Percentiles rank a stretch among this genome's conserved stretches.
phyloP scores from a whole-genome alignment of 2,113 vertebrate genomes.

The Rhinolophus sinicus region DNA sequence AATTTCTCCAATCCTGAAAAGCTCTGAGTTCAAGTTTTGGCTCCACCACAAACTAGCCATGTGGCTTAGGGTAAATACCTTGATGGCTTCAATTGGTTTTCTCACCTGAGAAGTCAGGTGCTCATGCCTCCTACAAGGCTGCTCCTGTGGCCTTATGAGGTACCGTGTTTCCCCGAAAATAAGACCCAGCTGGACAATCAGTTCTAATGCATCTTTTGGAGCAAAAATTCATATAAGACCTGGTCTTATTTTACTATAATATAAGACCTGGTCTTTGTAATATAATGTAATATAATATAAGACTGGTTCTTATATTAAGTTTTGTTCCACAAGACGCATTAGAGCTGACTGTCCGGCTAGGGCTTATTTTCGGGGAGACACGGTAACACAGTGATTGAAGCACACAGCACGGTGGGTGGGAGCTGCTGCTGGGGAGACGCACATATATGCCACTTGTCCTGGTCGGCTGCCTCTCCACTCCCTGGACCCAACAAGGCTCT shows the following conservation, averaged over 20 bases:
- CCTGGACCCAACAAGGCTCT: neutral
- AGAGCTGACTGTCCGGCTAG: too few relatives aligned
- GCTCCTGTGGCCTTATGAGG: neutral
- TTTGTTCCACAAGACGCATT: too few relatives aligned
- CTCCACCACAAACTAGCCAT: neutral
- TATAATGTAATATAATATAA: too few relatives aligned
- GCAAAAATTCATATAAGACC: too few relatives aligned
- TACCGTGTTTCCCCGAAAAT: too few relatives aligned
- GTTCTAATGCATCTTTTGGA: too few relatives aligned
- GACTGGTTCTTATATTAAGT: too few relatives aligned
- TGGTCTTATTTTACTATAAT: too few relatives aligned
- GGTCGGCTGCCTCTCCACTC: neutral
- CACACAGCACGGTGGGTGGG: neutral
- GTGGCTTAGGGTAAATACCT: neutral
- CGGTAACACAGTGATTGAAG: neutral
- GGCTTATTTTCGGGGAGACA: too few relatives aligned
- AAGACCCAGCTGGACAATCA: too few relatives aligned
- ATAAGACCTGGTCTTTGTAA: too few relatives aligned
- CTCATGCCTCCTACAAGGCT: neutral
- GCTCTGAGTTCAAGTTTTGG: neutral
- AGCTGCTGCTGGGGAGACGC: neutral
- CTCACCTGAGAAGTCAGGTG: conserved; percentile 17
- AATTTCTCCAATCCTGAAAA: neutral
- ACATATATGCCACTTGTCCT: neutral
- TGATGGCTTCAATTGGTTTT: neutral